A percentile compares a stretch with the other conserved stretches of the same genome.
Conservation (phyloP, 2,888 invertebrate species). For the Eupeodes latifasciatus region DNA sequence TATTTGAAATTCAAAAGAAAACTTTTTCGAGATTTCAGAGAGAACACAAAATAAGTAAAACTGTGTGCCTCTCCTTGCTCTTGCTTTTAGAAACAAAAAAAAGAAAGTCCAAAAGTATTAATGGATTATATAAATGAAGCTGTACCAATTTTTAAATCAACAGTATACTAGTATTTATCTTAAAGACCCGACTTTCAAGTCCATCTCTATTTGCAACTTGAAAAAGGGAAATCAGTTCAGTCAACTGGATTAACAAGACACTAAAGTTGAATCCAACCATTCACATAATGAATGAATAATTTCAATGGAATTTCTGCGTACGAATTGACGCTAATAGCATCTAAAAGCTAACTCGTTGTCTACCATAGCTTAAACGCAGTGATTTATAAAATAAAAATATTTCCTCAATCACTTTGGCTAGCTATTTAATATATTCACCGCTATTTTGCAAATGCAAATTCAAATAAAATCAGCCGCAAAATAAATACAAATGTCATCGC, state of each 20-base stretch:
- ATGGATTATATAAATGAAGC: not conserved
- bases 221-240: not conserved
- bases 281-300: not conserved
- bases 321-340: not conserved
- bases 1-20: too few species aligned
- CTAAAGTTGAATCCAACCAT: not conserved
- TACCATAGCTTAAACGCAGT: not conserved
- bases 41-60: too few species aligned
- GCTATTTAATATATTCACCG: slow-evolving; percentile 33
- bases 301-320: not conserved
- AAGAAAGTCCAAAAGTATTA: too few species aligned
- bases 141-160: not conserved
- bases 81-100: too few species aligned
- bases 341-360: not conserved
- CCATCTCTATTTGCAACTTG: not conserved
- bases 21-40: too few species aligned
- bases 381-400: not conserved
- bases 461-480: slow-evolving; percentile 22
- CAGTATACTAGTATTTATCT: too few species aligned
- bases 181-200: not conserved
- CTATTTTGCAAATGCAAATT: not conserved
- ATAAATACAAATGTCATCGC: slow-evolving; percentile 61
- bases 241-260: slow-evolving; percentile 11
- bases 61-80: too few species aligned
- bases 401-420: slow-evolving; percentile 25